Evolutionary conservation across 92 coral and sea anemone genomes (phyloP), one percentile per base, ranked within the genome.

Genomic region (Nematostella vectensis): DNA sequence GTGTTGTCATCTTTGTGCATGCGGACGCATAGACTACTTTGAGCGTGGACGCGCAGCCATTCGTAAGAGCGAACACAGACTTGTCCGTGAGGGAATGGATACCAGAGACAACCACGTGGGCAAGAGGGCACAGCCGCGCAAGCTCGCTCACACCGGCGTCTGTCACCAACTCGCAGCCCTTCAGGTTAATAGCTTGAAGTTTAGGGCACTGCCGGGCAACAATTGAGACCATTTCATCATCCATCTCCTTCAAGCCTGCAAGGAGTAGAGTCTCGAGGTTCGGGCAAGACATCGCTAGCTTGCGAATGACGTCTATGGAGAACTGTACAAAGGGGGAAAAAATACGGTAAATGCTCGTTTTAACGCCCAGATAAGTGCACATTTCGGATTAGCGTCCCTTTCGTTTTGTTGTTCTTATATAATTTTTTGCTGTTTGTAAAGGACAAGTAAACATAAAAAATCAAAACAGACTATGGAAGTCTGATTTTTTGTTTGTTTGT

Each of bases 141-240:
- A 84, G 61, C 55, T 84, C 94, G 49, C 87, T 68, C 3, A 84
- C 68, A 31, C 94, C 94, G 25, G n/a, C 70, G 66, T 84, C 94
- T 19, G 94, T 59, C 29, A 84, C 75, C 94, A 79, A 48, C 40
- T 6, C 6, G 53, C 94, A 84, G 22, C 94, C 94, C 59, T 84
- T 84, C 10, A 84, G 47, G 58, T 72, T 84, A 22, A 80, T 50
- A n/a, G 8, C 45, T 55, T 31, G 30, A 27, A 84, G 62, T 24
- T 75, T 63, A 22, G 75, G 59, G 22, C 94, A 84, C 55, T 84
- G 74, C 27, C 61, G 71, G 29, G 87, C 94, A 15, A 79, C 12
- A 16, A 67, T 64, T 47, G 76, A 58, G 16, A 84, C 50, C 33
- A 84, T 52, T 18, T 60, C 60, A 65, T 84, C 94, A 49, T 84